A percentile compares a stretch with the other conserved stretches of the same genome.
These are phyloP conservation scores for Cyphomyrus discorhynchus DNA, from an alignment of 2,113 vertebrate species.

Conservation along the genomic window DNA sequence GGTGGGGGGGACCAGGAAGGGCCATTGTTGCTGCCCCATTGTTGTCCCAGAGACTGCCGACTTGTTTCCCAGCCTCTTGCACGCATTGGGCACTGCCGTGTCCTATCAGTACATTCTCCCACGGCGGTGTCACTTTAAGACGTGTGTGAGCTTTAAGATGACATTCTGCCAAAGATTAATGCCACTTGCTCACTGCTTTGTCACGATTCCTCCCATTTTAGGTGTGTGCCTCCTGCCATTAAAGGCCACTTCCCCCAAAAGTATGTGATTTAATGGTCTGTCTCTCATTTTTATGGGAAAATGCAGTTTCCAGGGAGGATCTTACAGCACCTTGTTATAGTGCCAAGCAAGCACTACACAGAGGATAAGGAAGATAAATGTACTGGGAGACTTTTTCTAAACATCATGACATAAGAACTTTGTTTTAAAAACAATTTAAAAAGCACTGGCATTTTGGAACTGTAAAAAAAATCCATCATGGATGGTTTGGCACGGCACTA, in stretches of 20 bases:
- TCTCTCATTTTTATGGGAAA: background rate
- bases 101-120: background rate
- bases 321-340: background rate
- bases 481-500: background rate
- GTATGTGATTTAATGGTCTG: background rate
- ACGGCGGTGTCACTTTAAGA: background rate
- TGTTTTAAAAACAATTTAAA: background rate
- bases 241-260: background rate
- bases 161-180: background rate
- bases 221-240: background rate
- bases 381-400: background rate
- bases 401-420: background rate
- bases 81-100: background rate
- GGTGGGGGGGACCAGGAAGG: background rate
- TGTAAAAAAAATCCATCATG: background rate
- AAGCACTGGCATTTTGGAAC: background rate
- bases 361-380: background rate
- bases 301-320: background rate
- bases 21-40: conserved; percentile 12
- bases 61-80: background rate
- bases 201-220: background rate
- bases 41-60: background rate
- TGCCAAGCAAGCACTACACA: background rate
- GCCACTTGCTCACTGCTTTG: background rate
- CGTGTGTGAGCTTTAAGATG: background rate